Evolutionary conservation across 2,797 vertebrate genomes (phyloP).

Genomic region (Anabas testudineus): DNA sequence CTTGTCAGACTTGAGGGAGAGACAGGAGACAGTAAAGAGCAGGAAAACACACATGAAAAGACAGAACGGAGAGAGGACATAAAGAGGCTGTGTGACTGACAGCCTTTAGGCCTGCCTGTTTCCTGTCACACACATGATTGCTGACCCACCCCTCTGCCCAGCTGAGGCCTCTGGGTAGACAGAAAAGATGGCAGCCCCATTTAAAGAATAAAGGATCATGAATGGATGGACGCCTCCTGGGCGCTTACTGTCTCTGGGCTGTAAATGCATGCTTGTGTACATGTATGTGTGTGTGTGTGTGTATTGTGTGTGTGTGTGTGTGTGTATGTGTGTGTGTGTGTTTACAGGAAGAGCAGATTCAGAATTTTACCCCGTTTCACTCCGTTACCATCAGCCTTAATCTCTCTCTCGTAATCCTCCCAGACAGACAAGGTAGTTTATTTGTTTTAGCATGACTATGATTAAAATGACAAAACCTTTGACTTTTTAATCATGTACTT

Average conservation of each 20-base stretch:
- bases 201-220: constrained; percentile 65
- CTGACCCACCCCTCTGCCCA: constrained; percentile 61
- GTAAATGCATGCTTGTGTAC: not conserved
- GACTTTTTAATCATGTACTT: constrained; percentile 3
- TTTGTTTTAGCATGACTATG: constrained; percentile 28
- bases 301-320: constrained; percentile 4
- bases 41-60: constrained; percentile 54
- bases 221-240: constrained; percentile 43
- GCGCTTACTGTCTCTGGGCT: constrained; percentile 8
- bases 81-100: constrained; percentile 72
- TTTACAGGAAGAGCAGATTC: constrained; percentile 1
- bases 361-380: constrained; percentile 28
- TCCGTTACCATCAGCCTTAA: constrained; percentile 39
- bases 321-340: constrained; percentile 5
- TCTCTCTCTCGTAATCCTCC: constrained; percentile 38
- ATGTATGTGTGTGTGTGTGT: constrained; percentile 5
- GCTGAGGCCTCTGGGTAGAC: constrained; percentile 60
- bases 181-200: constrained; percentile 57
- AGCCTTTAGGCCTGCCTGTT: constrained; percentile 66
- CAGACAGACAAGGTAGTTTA: constrained; percentile 31
- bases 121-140: constrained; percentile 72
- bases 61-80: constrained; percentile 45
- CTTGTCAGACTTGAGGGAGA: constrained; percentile 64
- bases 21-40: constrained; percentile 45
- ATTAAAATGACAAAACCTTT: not conserved